Base-by-base conservation (phyloP, 2,888 invertebrate genomes). In the Caenorhabditis sp. region DNA sequence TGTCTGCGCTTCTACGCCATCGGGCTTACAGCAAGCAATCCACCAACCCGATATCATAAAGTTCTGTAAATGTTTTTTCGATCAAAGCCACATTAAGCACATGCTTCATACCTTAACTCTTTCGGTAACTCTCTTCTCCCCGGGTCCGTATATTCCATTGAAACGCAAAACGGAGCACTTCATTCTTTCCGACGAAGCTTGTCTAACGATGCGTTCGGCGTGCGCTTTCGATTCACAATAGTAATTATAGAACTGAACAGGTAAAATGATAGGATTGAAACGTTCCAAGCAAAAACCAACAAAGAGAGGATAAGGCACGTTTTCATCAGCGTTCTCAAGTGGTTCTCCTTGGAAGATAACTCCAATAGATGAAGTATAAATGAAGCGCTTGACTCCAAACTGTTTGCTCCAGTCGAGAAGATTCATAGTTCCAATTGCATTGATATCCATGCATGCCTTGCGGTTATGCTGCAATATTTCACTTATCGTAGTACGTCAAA, bases 131-230 rank as follows among this genome's bases (percentile, higher is more conserved):
- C 63, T 20, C 20, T 70, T 75, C 53, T 75, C 75, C 4, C 75
- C 75, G 17, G 68, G 68, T 0, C 75, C 75, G 39, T 75, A 75
- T 11, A 75, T 75, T 3, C 75, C 75, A 32, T 46, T 75, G 26
- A 75, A 75, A 7, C 75, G 62, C 2, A 75, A 20, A 5, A 68
- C 45, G 2, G 45, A 30, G 1, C 68, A 70, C 27, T 58, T 75
- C 24, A 75, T 20, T 6, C 52, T 37, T 0, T 15, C 30, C 3
- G 17, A 20, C 0, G 75, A 55, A 0, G 52, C 62, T 20, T 75
- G 35, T 9, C 24, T 17, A 6, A 75, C 70, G n/a, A 63, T 68
- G 13, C 2, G 20, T 46, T 75, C 75, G 0, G 68, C 75, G 8
- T 70, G 68, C 11, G 56, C 37, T 26, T 75, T 75, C 2, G 75